These are phyloP conservation scores for Gila orcuttii DNA, from an alignment of 2,113 vertebrate genomes.

Conservation along the genomic window DNA sequence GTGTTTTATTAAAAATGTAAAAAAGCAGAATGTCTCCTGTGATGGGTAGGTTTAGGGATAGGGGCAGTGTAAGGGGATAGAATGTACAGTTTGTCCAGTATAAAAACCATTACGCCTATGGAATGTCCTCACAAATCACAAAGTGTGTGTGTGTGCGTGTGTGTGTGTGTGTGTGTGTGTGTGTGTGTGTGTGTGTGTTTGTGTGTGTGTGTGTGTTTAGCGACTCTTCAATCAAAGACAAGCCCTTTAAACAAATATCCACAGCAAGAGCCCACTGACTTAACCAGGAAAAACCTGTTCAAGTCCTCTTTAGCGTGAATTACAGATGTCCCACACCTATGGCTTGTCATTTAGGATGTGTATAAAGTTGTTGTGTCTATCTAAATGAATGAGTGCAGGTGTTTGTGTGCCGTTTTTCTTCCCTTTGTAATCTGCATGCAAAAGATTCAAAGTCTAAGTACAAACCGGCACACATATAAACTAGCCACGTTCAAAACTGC, in stretches of 20 bases:
- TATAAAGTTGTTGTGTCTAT: constrained; percentile 26
- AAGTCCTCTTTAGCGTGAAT: constrained; percentile 3
- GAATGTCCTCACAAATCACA: too few species aligned
- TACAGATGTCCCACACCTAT: neutral
- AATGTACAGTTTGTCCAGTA: too few species aligned
- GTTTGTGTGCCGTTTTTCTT: constrained; percentile 12
- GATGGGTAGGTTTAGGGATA: too few species aligned
- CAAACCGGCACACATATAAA: neutral
- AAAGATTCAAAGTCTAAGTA: constrained; percentile 6
- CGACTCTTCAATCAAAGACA: constrained; percentile 37
- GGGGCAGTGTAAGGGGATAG: too few species aligned
- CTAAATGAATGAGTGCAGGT: constrained; percentile 29
- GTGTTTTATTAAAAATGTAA: too few species aligned
- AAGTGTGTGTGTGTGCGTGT: neutral
- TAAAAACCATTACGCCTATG: too few species aligned
- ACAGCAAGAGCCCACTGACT: constrained; percentile 5
- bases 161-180: constrained; percentile 22
- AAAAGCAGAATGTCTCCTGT: too few species aligned
- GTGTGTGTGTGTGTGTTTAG: neutral
- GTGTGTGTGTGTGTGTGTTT: constrained; percentile 43
- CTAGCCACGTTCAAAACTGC: constrained; percentile 26
- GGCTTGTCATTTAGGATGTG: constrained; percentile 21
- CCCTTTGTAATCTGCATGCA: constrained; percentile 6
- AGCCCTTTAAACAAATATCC: constrained; percentile 50
- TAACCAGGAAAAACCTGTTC: neutral